These are phyloP conservation scores for Bursaphelenchus mucronatus DNA, from an alignment of 1,140 invertebrate species.

Conservation along the genomic window DNA sequence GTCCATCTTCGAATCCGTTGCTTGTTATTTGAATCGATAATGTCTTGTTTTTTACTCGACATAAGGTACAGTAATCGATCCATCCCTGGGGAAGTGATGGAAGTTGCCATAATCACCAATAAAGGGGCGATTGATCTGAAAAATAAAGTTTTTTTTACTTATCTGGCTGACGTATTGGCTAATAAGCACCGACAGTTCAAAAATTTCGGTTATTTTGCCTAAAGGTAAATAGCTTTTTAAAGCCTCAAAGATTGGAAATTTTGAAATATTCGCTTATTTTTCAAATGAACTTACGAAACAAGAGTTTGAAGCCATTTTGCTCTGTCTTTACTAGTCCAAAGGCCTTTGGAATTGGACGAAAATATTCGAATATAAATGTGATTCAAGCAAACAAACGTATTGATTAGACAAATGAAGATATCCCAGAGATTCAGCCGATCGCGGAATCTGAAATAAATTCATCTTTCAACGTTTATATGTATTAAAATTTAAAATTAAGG, in stretches of 20 bases:
- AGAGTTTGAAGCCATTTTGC: slow-evolving; percentile 6
- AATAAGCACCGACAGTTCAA: too few species aligned
- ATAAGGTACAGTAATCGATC: slow-evolving; percentile 2
- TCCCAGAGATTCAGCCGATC: not conserved
- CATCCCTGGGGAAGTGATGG: not conserved
- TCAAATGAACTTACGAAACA: slow-evolving; percentile 1
- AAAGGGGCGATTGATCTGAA: slow-evolving; percentile 10
- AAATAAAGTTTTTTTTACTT: not conserved
- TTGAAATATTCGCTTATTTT: too few species aligned
- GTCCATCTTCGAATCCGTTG: slow-evolving; percentile 7
- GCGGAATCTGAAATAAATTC: slow-evolving; percentile 2
- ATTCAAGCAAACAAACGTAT: slow-evolving; percentile 13
- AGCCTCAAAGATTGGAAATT: too few species aligned
- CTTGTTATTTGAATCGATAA: slow-evolving; percentile 5
- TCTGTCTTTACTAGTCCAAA: slow-evolving; percentile 1
- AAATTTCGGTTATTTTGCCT: too few species aligned
- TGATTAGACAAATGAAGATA: slow-evolving; percentile 4
- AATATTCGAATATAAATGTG: slow-evolving; percentile 17
- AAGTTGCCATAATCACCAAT: slow-evolving; percentile 4
- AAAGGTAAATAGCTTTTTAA: too few species aligned
- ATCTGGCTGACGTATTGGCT: not conserved
- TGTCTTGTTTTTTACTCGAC: slow-evolving; percentile 1
- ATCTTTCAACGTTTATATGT: too few species aligned
- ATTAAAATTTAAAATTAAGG: too few species aligned
- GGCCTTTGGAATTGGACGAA: not conserved